These are phyloP conservation scores for Psittacula derbiana DNA, from an alignment of 2,797 vertebrate genomes.

Conservation along the genomic window DNA sequence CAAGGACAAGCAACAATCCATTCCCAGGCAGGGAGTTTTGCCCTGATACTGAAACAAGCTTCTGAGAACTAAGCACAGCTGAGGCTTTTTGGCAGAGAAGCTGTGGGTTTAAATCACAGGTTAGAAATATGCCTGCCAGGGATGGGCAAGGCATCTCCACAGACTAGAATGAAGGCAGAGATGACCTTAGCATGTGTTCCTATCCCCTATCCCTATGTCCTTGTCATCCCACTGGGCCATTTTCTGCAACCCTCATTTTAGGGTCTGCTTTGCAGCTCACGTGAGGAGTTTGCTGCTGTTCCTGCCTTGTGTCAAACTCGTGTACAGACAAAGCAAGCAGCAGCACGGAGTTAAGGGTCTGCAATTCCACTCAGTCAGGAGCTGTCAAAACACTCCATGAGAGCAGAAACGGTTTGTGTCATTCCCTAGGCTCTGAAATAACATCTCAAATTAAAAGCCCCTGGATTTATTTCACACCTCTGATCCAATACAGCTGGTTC, in stretches of 20 bases:
- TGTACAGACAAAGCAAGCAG: neutral
- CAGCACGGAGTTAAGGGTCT: neutral
- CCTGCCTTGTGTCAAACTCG: neutral
- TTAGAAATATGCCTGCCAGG: neutral
- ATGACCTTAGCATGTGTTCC: neutral
- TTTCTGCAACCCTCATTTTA: neutral
- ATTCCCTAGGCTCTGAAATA: neutral
- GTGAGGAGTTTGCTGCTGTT: neutral
- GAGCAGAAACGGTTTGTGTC: neutral
- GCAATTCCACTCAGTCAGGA: neutral
- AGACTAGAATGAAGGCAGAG: neutral
- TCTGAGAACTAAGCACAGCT: neutral
- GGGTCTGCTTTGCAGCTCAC: neutral
- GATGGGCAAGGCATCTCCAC: neutral
- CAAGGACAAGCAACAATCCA: neutral
- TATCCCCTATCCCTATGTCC: neutral
- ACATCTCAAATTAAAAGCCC: neutral
- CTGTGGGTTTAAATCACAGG: neutral
- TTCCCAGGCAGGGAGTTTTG: neutral
- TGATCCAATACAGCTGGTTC: neutral
- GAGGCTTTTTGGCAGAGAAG: neutral
- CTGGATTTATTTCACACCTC: constrained; percentile 28
- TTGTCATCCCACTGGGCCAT: neutral
- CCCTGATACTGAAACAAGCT: neutral
- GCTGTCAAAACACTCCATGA: neutral